phyloP scores from a whole-genome alignment of 2,888 invertebrate species.

The Dermolepida albohirtum region DNA sequence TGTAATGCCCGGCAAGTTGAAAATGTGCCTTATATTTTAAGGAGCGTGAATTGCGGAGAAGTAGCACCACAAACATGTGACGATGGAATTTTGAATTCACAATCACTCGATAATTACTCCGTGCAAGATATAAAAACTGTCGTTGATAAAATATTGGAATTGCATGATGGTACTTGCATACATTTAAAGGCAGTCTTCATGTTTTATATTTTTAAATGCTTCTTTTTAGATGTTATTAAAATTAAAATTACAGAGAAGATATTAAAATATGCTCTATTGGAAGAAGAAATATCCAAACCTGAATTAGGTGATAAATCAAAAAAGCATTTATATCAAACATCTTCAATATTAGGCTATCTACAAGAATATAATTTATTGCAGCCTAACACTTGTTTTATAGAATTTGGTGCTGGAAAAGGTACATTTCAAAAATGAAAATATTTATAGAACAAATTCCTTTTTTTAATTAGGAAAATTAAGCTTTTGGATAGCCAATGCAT shows the following conservation, averaged over 20 bases:
- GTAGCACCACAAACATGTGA: constrained; percentile 41
- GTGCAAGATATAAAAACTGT: constrained; percentile 61
- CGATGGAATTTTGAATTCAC: constrained; percentile 46
- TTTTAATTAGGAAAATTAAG: constrained; percentile 75
- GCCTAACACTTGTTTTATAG: constrained; percentile 79
- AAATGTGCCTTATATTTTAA: constrained; percentile 68
- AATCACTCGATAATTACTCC: constrained; percentile 63
- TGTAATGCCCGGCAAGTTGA: constrained; percentile 76
- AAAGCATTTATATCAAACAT: constrained; percentile 83
- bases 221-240: constrained; percentile 54
- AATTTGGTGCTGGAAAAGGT: constrained; percentile 94
- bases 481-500: constrained; percentile 78
- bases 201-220: constrained; percentile 1
- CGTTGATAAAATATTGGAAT: constrained; percentile 64
- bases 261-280: constrained; percentile 65
- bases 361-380: constrained; percentile 71
- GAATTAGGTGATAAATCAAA: constrained; percentile 73
- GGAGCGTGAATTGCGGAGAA: constrained; percentile 66
- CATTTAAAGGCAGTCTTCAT: constrained; percentile 1
- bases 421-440: constrained; percentile 25
- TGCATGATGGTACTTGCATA: constrained; percentile 59
- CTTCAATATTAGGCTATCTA: constrained; percentile 79
- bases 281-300: constrained; percentile 66
- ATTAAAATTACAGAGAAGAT: constrained; percentile 63
- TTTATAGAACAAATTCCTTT: no score